Percentiles rank a stretch among this genome's conserved stretches.
Evolutionary conservation across 1,140 invertebrate species (phyloP).

Genomic region (Lordiphosa stackelbergi): DNA sequence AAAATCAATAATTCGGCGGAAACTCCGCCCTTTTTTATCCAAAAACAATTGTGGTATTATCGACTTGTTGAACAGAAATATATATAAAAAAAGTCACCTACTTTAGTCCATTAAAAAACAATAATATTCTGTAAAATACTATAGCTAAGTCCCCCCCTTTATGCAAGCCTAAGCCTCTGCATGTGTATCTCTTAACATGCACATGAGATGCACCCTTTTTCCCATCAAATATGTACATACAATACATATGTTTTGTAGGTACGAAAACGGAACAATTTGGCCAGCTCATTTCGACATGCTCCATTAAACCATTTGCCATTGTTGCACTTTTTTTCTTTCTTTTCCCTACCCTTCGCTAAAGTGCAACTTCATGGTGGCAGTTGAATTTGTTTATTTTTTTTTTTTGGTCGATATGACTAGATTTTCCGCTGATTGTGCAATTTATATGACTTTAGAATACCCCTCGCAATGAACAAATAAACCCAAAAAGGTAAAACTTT

Average conservation of each 20-base stretch:
- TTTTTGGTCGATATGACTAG: slow-evolving; percentile 39
- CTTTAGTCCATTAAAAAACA: no score
- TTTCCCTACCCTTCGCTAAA: slow-evolving; percentile 28
- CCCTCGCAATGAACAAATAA: slow-evolving; percentile 38
- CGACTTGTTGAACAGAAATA: no score
- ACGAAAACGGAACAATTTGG: slow-evolving; percentile 37
- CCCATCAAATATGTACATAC: slow-evolving; percentile 16
- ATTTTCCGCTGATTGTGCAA: slow-evolving; percentile 55
- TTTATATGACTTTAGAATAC: slow-evolving; percentile 16
- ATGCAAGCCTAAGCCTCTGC: slow-evolving; percentile 18
- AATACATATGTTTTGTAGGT: background rate
- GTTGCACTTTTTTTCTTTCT: slow-evolving; percentile 41
- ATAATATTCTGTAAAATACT: no score
- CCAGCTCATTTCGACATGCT: slow-evolving; percentile 59
- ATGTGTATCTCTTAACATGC: background rate
- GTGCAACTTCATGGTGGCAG: slow-evolving; percentile 15
- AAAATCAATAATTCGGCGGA: no score
- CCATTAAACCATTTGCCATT: slow-evolving; percentile 72
- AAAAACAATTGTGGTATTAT: no score
- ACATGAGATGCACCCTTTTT: slow-evolving; percentile 40
- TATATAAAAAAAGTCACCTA: no score
- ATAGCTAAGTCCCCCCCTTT: background rate
- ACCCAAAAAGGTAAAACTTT: slow-evolving; percentile 2
- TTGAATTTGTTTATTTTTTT: slow-evolving; percentile 50
- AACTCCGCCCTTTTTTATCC: no score